These are phyloP conservation scores for Drosophila lacteicornis DNA, from an alignment of 1,140 invertebrate genomes.

Conservation along the genomic window DNA sequence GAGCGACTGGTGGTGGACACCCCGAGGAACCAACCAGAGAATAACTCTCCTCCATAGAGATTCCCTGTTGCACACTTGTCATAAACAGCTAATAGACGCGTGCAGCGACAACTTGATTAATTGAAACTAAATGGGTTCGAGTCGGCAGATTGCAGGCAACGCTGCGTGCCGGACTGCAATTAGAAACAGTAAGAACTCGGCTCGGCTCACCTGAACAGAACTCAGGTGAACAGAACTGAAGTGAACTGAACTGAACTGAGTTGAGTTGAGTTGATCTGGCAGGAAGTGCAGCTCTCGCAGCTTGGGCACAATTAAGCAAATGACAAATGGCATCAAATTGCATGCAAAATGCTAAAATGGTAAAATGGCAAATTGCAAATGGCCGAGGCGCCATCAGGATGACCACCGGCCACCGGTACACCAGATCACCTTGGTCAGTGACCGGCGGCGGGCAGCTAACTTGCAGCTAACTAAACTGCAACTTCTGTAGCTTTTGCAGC, in stretches of 20 bases:
- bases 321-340: slow-evolving; percentile 82
- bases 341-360: slow-evolving; percentile 70
- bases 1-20: slow-evolving; percentile 46
- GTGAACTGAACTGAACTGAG: neutral
- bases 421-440: slow-evolving; percentile 63
- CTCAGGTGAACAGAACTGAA: neutral
- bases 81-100: slow-evolving; percentile 80
- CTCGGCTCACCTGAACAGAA: slow-evolving; percentile 1
- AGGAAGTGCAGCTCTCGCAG: slow-evolving; percentile 40
- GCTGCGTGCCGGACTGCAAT: slow-evolving; percentile 48
- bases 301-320: slow-evolving; percentile 78
- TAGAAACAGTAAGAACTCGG: slow-evolving; percentile 51
- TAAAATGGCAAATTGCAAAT: slow-evolving; percentile 56
- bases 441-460: slow-evolving; percentile 43
- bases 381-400: slow-evolving; percentile 46
- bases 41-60: slow-evolving; percentile 12
- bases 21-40: slow-evolving; percentile 16
- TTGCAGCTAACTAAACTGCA: slow-evolving; percentile 22
- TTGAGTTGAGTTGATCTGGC: slow-evolving; percentile 19
- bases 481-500: slow-evolving; percentile 32
- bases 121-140: slow-evolving; percentile 73
- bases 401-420: slow-evolving; percentile 13
- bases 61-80: slow-evolving; percentile 49
- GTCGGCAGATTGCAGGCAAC: slow-evolving; percentile 27
- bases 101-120: slow-evolving; percentile 80